Base-by-base conservation (phyloP, 2,797 vertebrate genomes). In the Eleutherodactylus coqui region DNA sequence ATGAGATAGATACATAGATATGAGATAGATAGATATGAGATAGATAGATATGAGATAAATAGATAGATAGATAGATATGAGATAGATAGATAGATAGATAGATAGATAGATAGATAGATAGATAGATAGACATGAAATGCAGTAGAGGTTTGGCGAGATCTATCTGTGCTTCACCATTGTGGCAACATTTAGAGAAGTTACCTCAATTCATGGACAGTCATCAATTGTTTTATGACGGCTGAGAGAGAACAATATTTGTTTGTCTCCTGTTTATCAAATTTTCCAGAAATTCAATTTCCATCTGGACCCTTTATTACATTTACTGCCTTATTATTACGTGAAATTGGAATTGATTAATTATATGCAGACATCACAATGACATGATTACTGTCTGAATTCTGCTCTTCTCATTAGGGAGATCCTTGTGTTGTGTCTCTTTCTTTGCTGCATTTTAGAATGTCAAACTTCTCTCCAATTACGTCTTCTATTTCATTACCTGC, bases 281-380 rank as follows among this genome's bases (percentile, higher is more conserved):
- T 73, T 73, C 38, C 24, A 27, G 38, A n/a, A 73, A 76, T 84
- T 64, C 14, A 43, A 64, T 76, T 84, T 64, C 62, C 29, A 34
- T 41, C 70, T 34, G 38, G 21, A 34, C 19, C 11, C 19, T 75
- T 75, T 45, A 83, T 83, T 62, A 47, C 73, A 83, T 83, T 75
- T 75, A 17, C 51, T 9, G 53, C 13, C 38, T 76, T 0, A 29
- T 51, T 76, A 73, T 45, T 45, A 2, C 5, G 38, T 45, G 69
- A 43, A 73, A 73, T 73, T 73, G 69, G 69, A 27, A 24, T 0
- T 16, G 45, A n/a, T 79, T 60, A 60, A 60, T 79, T 55, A 29
- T 79, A 16, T 10, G 10, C 36, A 79, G 75, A 77, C 75, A 62
- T 43, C 77, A 62, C 21, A 60, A 78, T 62, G 38, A 62, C 51